Evolutionary conservation across 2,888 invertebrate species (phyloP).

Genomic region (Noctua janthe): DNA sequence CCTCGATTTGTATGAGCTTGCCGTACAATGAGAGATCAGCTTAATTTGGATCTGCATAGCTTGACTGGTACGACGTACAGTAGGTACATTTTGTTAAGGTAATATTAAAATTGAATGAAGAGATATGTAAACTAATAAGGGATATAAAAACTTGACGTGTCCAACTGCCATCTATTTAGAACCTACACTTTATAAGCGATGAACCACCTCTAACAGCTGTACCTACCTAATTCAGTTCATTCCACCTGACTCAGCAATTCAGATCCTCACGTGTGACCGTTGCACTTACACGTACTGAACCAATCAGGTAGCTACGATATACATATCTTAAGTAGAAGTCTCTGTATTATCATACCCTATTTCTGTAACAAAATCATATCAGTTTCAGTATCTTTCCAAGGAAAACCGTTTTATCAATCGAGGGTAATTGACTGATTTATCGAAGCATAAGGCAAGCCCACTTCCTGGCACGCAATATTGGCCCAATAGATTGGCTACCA

Average conservation of each 20-base stretch:
- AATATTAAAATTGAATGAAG: background rate
- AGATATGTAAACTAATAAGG: background rate
- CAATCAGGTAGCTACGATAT: slow-evolving; percentile 8
- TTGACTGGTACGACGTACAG: no score
- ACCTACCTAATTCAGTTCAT: background rate
- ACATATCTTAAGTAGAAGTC: background rate
- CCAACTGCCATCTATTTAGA: background rate
- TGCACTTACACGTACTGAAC: slow-evolving; percentile 1
- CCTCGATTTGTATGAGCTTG: no score
- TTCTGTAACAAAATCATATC: slow-evolving; percentile 45
- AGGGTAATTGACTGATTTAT: slow-evolving; percentile 62
- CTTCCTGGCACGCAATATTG: slow-evolving; percentile 49
- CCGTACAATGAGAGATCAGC: no score
- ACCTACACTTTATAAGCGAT: background rate
- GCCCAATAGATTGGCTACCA: slow-evolving; percentile 42
- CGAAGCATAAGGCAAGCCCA: slow-evolving; percentile 48
- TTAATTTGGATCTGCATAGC: no score
- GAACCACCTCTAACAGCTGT: background rate
- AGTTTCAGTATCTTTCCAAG: slow-evolving; percentile 42
- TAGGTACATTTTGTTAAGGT: background rate
- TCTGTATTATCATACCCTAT: slow-evolving; percentile 18
- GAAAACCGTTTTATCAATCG: slow-evolving; percentile 60
- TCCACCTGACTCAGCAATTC: background rate
- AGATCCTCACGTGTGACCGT: no score
- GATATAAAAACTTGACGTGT: background rate